Base-by-base conservation (phyloP, 2,113 vertebrate species). In the Apodemus sylvaticus region DNA sequence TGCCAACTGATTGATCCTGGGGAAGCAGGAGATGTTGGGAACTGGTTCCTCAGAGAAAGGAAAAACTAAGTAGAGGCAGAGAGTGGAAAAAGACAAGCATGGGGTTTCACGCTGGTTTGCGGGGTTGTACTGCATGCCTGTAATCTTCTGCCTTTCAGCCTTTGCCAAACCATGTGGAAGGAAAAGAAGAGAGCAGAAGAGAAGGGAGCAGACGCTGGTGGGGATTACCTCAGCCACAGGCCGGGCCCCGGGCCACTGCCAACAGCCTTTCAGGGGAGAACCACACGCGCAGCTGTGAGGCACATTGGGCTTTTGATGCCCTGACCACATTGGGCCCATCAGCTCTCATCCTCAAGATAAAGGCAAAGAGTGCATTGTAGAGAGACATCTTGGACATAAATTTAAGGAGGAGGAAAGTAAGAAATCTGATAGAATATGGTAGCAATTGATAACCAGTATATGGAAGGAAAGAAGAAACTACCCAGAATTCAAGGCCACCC, bases 141-240 rank as follows among this genome's bases (percentile, higher is more conserved):
- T 98, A 96, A 98, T 98, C 97, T 98, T 98, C 97, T 97, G 97
- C 93, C 97, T 98, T 97, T 98, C 91, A 98, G 97, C 94, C 89
- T 95, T 87, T 97, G 97, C 97, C 97, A 98, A 98, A 94, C 97
- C 97, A 96, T 66, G 94, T 96, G 96, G 97, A 97, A 96, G 96
- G 95, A 94, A 96, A 97, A 96, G 96, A 90, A 96, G 90, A 94
- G 95, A 94, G n/a, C 60, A 51, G 86, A 88, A 88, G 81, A 96
- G 93, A 96, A 94, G 82, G 73, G 81, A 97, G 88, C 86, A 78
- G 95, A 89, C 94, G 93, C 94, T 62, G 93, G 96, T 31, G 58
- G 85, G 97, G 96, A 89, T 94, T 94, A 86, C 93, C 95, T 97
- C 95, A 45, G 90, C 97, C 96, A 9, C 94, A 94, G 97, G 95